Evolutionary conservation across 2,888 invertebrate genomes (phyloP).

Genomic region (Platycheirus rosarum): DNA sequence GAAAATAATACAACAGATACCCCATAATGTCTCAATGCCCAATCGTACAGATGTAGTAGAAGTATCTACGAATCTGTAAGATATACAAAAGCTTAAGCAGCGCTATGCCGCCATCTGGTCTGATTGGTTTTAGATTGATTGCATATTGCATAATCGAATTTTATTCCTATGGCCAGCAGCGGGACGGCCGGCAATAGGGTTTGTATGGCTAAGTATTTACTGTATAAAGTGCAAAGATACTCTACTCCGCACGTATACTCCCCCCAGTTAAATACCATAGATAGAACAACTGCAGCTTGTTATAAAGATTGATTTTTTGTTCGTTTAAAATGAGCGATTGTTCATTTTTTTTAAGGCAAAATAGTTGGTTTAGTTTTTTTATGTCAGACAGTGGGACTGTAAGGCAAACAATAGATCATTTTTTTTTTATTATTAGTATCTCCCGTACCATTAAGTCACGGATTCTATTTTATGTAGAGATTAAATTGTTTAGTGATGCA

Average conservation of each 20-base stretch:
- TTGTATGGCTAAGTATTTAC: background rate
- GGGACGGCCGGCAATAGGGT: background rate
- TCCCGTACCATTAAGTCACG: constrained; percentile 56
- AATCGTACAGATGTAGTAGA: constrained; percentile 1
- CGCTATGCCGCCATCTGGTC: constrained; percentile 67
- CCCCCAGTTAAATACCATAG: constrained; percentile 6
- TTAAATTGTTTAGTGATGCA: constrained; percentile 68
- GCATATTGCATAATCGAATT: constrained; percentile 67
- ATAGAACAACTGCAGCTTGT: constrained; percentile 44
- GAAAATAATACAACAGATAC: background rate
- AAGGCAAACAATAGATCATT: background rate
- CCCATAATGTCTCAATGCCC: constrained; percentile 21
- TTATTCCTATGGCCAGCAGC: constrained; percentile 14
- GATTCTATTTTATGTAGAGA: constrained; percentile 54
- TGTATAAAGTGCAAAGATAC: constrained; percentile 22
- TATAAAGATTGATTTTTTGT: constrained; percentile 43
- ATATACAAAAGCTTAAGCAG: constrained; percentile 28
- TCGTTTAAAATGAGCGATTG: constrained; percentile 62
- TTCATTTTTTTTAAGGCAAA: background rate
- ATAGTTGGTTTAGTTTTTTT: constrained; percentile 13
- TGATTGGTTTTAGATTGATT: constrained; percentile 73
- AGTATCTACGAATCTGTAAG: constrained; percentile 33
- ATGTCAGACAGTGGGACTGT: constrained; percentile 37
- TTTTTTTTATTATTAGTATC: too few relatives aligned
- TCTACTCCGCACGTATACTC: background rate